Base-by-base conservation (phyloP, 2,113 vertebrate genomes). In the Tragulus kanchil region DNA sequence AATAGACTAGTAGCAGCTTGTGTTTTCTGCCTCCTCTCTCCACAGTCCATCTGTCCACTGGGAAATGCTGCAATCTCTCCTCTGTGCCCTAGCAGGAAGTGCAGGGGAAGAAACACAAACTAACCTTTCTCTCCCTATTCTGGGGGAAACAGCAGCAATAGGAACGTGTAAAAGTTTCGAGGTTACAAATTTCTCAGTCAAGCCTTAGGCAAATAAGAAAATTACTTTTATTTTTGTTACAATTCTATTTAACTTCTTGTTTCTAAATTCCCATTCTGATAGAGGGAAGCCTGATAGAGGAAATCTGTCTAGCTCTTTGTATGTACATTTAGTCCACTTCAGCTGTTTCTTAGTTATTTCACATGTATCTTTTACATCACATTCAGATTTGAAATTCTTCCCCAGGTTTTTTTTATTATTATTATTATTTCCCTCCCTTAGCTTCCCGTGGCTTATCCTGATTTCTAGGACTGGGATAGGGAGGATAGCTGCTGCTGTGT, bases 121-220 rank as follows among this genome's bases (percentile, higher is more conserved):
- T 96, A 73, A 78, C 65, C 59, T 67, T 89, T 89, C 87, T 94
- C 78, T 81, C 78, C 42, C 31, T 65, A 14, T 52, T 87, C 62
- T 62, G 7, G 19, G 9, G 23, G 77, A 77, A 31, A 58, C 48
- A 83, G 56, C n/a, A 82, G 50, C 77, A 97, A 54, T 9, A 25
- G 8, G 2, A 67, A 93, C 62, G 13, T 16, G 25, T 48, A 58
- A 42, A 59, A 54, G 28, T 48, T 78, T 14, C 31, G 3, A 4
- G 59, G 8, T 86, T 58, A 19, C 2, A 19, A 36, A 31, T 79
- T 83, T 62, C 23, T 52, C 23, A 92, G 4, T 50, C 83, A 89
- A 87, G 89, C 36, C 54, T 12, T 31, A n/a, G 77, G 56, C 16
- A 89, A 64, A 59, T 61, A 85, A 89, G 28, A 62, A 92, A 90